Evolutionary conservation across 2,797 vertebrate species (phyloP).

Genomic region (Propithecus deckenii): DNA sequence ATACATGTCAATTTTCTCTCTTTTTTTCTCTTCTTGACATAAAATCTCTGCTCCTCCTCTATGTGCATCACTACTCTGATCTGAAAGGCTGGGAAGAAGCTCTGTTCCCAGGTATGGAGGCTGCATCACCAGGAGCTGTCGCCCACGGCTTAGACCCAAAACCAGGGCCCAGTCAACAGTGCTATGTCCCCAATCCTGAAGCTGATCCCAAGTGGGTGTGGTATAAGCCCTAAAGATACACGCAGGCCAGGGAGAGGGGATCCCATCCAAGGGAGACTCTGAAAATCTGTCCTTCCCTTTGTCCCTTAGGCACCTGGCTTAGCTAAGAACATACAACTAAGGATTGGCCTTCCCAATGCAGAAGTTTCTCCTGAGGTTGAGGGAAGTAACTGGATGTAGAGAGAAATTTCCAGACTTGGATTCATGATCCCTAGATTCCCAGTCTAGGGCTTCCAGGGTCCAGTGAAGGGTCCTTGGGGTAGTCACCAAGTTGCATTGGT

Average conservation of each 20-base stretch:
- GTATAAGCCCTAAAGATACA: neutral
- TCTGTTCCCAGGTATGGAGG: neutral
- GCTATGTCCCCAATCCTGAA: neutral
- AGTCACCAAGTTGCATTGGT: neutral
- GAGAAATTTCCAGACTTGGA: neutral
- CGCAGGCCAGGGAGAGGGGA: neutral
- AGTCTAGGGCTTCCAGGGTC: neutral
- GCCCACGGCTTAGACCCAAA: accelerated
- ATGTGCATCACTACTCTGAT: neutral
- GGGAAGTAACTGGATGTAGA: neutral
- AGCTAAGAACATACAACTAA: neutral
- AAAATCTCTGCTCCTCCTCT: neutral
- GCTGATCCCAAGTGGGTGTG: neutral
- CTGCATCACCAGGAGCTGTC: neutral
- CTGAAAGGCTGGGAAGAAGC: neutral
- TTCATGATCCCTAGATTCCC: neutral
- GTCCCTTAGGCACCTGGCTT: neutral
- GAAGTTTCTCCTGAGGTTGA: neutral
- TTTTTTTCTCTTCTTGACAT: neutral
- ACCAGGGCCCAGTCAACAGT: neutral
- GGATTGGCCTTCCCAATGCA: neutral
- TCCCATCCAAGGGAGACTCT: neutral
- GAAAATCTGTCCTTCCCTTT: neutral
- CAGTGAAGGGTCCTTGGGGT: neutral
- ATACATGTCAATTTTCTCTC: neutral